These are phyloP conservation scores for Lepidochrysops patricia DNA, from an alignment of 2,888 invertebrate genomes.

Conservation along the genomic window DNA sequence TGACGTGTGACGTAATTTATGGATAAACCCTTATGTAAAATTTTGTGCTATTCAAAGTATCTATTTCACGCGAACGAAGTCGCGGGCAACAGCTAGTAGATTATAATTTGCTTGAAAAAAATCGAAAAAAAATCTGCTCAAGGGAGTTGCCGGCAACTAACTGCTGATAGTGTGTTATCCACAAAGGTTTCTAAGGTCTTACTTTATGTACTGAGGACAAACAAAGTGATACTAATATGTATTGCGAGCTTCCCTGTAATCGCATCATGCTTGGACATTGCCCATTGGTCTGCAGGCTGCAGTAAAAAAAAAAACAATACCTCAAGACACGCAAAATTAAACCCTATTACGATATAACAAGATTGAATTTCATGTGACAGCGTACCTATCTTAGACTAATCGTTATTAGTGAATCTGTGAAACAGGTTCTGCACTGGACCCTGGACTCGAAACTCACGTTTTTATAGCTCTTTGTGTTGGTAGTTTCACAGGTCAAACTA, in stretches of 20 bases:
- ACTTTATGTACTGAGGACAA: too few relatives aligned
- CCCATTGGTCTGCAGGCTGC: not conserved
- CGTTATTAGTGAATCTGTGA: conserved; percentile 7
- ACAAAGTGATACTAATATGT: not conserved
- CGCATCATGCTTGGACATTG: too few relatives aligned
- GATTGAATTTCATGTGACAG: not conserved
- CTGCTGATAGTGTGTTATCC: too few relatives aligned
- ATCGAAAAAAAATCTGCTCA: too few relatives aligned
- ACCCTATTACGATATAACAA: not conserved
- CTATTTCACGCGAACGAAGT: too few relatives aligned
- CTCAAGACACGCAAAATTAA: not conserved
- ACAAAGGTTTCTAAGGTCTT: too few relatives aligned
- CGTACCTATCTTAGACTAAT: not conserved
- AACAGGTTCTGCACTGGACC: not conserved
- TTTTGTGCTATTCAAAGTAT: too few relatives aligned
- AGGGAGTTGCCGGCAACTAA: too few relatives aligned
- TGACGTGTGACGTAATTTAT: too few relatives aligned
- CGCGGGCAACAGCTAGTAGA: too few relatives aligned
- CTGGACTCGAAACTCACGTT: not conserved
- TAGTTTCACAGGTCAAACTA: not conserved
- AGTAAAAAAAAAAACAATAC: not conserved
- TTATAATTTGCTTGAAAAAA: too few relatives aligned
- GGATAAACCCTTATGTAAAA: too few relatives aligned
- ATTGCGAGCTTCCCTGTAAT: not conserved
- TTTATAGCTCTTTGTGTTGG: conserved; percentile 4